Conservation (phyloP, 53 echinoderm and acorn worm genomes). For the Henricia sp. region DNA sequence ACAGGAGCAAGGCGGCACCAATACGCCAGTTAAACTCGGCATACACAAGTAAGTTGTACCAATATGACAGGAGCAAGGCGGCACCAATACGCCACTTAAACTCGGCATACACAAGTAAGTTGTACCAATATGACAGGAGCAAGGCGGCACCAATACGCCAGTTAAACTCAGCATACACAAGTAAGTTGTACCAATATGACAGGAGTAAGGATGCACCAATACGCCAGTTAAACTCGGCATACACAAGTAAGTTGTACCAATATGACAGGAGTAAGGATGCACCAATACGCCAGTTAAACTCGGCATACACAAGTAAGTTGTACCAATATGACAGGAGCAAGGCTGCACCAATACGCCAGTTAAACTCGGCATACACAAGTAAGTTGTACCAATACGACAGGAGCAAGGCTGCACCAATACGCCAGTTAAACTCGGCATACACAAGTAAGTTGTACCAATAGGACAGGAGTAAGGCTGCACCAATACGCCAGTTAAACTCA, state of each 20-base stretch:
- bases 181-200: conserved; percentile 21
- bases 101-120: too few species aligned
- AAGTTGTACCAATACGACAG: conserved; percentile 17
- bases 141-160: conserved; percentile 32
- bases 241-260: conserved; percentile 23
- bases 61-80: background rate
- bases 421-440: conserved; percentile 26
- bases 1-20: conserved; percentile 83
- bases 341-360: conserved; percentile 32
- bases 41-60: conserved; percentile 81
- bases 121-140: background rate
- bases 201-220: conserved; percentile 26
- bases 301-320: conserved; percentile 34
- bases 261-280: conserved; percentile 22
- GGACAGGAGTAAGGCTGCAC: conserved; percentile 23
- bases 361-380: conserved; percentile 36
- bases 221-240: conserved; percentile 31
- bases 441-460: conserved; percentile 31
- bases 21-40: conserved; percentile 89
- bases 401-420: conserved; percentile 33
- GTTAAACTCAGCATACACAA: conserved; percentile 35
- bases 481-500: conserved; percentile 34
- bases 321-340: conserved; percentile 8
- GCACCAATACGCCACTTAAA: background rate
- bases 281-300: conserved; percentile 36